Evolutionary conservation across 2,888 invertebrate species (phyloP), one percentile per base, ranked within the genome.

Genomic region (Rhorus exstirpatorius): DNA sequence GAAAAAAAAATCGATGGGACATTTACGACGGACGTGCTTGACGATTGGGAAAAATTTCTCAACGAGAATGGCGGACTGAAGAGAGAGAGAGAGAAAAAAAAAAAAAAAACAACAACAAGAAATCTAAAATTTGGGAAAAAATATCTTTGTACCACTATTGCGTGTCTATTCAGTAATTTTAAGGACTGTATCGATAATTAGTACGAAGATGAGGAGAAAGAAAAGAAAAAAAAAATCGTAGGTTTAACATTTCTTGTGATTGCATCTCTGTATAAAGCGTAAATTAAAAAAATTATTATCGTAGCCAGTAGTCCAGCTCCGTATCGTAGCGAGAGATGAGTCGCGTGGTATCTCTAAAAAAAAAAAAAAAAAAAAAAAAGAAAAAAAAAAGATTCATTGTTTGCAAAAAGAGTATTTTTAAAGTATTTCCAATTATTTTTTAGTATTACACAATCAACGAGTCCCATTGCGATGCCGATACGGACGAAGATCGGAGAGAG

Each of bases 381-480:
- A 72, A 70, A 63, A 71, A 58, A 72, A 76, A 71, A 53, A 68
- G 81, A 89, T 83, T 89, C 85, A 87, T 91, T 84, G 88, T 91
- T 91, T 91, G 91, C 90, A 91, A n/a, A n/a, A 91, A 93, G 91
- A 92, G 91, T 91, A 92, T 92, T 91, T 92, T 92, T 91, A 89
- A 93, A 93, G 92, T 92, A 93, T 93, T 93, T 91, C 88, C 90
- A 91, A 90, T 92, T 91, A 92, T 92, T 92, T 92, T 93, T 91
- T 92, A 93, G 93, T 92, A 93, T 92, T 92, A 92, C 87, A 92
- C 87, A n/a, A 87, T 80, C 88, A 86, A 84, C n/a, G 83, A 84
- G 80, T 79, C 88, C 87, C 84, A 77, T 79, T n/a, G n/a, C 70
- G 63, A 86, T 55, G 70, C 84, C 89, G 89, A 79, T 77, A 84